A percentile compares a stretch with the other conserved stretches of the same genome.
These are phyloP conservation scores for Sussaba pulchella DNA, from an alignment of 2,888 invertebrate species.

Conservation along the genomic window DNA sequence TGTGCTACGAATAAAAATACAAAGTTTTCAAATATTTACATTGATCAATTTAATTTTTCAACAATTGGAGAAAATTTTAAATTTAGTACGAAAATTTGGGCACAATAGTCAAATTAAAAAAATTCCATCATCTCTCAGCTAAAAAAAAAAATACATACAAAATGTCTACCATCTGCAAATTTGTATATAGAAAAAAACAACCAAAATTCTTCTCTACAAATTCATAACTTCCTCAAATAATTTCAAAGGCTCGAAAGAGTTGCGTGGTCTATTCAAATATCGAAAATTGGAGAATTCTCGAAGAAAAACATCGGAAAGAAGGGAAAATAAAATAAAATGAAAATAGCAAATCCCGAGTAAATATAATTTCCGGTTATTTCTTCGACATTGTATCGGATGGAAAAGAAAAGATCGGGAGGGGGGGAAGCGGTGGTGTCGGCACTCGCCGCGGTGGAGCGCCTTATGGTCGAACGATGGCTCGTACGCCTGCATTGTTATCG, in stretches of 20 bases:
- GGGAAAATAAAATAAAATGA: background rate
- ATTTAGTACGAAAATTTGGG: background rate
- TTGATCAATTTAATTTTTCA: too few species aligned
- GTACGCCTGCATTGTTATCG: conserved; percentile 28
- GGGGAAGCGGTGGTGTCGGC: conserved; percentile 22
- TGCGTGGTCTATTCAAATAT: background rate
- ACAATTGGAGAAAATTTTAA: too few species aligned
- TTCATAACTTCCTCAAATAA: too few species aligned
- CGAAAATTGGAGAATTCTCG: background rate
- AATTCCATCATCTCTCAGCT: background rate
- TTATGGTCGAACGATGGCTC: conserved; percentile 33
- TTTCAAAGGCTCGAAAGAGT: background rate
- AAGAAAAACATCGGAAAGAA: background rate
- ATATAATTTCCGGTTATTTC: conserved; percentile 18
- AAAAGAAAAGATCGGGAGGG: background rate
- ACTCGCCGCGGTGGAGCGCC: conserved; percentile 32
- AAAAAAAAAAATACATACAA: background rate
- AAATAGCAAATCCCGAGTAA: conserved; percentile 23
- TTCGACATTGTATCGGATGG: background rate
- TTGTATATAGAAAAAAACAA: too few species aligned
- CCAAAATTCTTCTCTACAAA: too few species aligned
- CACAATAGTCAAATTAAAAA: background rate
- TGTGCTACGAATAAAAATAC: too few species aligned
- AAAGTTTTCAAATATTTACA: too few species aligned
- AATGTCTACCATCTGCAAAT: background rate